Percentiles rank a stretch among this genome's conserved stretches.
Evolutionary conservation across 2,888 invertebrate genomes (phyloP).

Genomic region (Sarcophaga variegata): DNA sequence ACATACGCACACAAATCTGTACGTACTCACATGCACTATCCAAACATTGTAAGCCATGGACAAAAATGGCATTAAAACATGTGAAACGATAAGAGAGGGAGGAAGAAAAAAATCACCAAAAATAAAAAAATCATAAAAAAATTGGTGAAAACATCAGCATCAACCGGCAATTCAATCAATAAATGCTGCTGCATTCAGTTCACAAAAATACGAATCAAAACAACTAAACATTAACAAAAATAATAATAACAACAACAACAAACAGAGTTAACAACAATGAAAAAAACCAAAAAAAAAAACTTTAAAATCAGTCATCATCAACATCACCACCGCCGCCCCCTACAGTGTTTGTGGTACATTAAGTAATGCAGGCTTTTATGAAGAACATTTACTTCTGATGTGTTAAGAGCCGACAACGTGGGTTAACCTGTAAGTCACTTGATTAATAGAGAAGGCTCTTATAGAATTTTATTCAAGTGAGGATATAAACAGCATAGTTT

Average conservation of each 20-base stretch:
- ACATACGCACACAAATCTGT: conserved; percentile 16
- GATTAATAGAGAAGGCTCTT: neutral
- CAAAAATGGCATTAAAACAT: conserved; percentile 55
- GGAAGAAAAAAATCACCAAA: conserved; percentile 21
- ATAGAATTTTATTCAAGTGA: too few species aligned
- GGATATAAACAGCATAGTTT: too few species aligned
- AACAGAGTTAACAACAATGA: conserved; percentile 23
- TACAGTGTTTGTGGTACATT: conserved; percentile 18
- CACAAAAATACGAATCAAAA: conserved; percentile 48
- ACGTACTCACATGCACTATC: neutral
- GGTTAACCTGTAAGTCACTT: conserved; percentile 14
- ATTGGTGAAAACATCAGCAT: conserved; percentile 20
- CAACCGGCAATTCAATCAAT: conserved; percentile 58
- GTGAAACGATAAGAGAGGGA: neutral
- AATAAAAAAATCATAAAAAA: conserved; percentile 34
- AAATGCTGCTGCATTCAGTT: conserved; percentile 52
- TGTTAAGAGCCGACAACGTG: conserved; percentile 18
- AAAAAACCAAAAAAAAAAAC: neutral
- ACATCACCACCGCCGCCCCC: conserved; percentile 48
- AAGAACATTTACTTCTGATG: conserved; percentile 52
- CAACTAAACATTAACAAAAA: conserved; percentile 16
- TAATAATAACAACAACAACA: neutral
- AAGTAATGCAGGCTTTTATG: conserved; percentile 49
- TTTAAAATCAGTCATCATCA: conserved; percentile 24
- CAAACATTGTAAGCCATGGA: conserved; percentile 24